These are phyloP conservation scores for Nomada goodeniana DNA, from an alignment of 2,888 invertebrate genomes.

Conservation along the genomic window DNA sequence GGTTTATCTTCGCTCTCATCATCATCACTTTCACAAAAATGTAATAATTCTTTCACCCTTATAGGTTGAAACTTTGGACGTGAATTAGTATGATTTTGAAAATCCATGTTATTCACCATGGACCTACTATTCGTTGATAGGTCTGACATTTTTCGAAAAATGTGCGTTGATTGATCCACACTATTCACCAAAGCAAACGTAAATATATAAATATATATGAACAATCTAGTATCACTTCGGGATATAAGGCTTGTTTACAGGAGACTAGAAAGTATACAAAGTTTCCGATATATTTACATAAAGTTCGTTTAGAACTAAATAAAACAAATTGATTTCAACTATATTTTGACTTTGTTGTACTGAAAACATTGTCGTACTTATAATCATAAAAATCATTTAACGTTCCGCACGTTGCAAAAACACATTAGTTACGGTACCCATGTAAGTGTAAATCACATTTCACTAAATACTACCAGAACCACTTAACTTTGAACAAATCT, in stretches of 20 bases:
- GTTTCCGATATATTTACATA: not conserved
- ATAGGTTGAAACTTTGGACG: slow-evolving; percentile 74
- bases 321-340: slow-evolving; percentile 20
- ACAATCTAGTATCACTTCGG: not conserved
- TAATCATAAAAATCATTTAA: slow-evolving; percentile 10
- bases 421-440: not conserved
- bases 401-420: not conserved
- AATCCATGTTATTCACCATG: slow-evolving; percentile 42
- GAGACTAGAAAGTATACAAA: not conserved
- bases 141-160: slow-evolving; percentile 52
- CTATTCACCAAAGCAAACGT: slow-evolving; percentile 5
- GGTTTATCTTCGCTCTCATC: slow-evolving; percentile 73
- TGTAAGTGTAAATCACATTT: not conserved
- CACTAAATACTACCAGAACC: not conserved
- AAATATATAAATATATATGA: slow-evolving; percentile 7
- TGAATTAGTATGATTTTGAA: slow-evolving; percentile 34
- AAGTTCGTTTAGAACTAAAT: slow-evolving; percentile 1
- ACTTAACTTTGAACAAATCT: not conserved
- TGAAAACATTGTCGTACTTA: slow-evolving; percentile 38
- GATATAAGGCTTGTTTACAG: slow-evolving; percentile 3
- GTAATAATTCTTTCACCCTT: slow-evolving; percentile 74
- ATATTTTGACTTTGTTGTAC: slow-evolving; percentile 30
- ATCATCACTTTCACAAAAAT: slow-evolving; percentile 74
- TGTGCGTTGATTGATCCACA: slow-evolving; percentile 15
- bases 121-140: slow-evolving; percentile 42